These are phyloP conservation scores for Cryptotermes secundus DNA, from an alignment of 1,140 invertebrate species.

Conservation along the genomic window DNA sequence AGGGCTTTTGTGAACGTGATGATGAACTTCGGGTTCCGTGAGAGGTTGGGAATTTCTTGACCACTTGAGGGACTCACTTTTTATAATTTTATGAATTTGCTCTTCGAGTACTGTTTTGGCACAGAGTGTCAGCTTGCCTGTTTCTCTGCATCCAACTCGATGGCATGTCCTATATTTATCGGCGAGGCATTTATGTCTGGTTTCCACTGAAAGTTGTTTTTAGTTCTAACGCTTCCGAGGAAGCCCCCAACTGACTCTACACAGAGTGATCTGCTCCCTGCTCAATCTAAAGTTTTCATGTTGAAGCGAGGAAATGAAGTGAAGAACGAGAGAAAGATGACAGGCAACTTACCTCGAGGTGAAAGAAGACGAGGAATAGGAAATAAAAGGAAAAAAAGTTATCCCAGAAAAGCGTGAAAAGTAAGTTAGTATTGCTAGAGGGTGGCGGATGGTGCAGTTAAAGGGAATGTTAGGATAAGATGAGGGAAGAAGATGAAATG, in stretches of 20 bases:
- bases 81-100: too few relatives aligned
- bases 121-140: too few relatives aligned
- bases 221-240: not conserved
- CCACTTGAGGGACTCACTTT: too few relatives aligned
- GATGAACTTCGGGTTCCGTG: too few relatives aligned
- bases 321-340: slow-evolving; percentile 27
- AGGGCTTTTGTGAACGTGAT: too few relatives aligned
- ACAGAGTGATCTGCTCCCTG: not conserved
- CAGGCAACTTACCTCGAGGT: slow-evolving; percentile 27
- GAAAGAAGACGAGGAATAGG: not conserved
- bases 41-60: too few relatives aligned
- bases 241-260: not conserved
- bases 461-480: not conserved
- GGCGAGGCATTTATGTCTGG: not conserved
- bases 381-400: not conserved
- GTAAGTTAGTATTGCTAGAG: not conserved
- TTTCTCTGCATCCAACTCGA: not conserved
- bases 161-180: not conserved
- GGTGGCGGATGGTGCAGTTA: not conserved
- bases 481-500: not conserved
- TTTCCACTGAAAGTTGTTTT: not conserved
- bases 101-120: too few relatives aligned
- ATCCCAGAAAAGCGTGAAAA: not conserved
- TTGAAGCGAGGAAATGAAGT: slow-evolving; percentile 19
- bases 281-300: slow-evolving; percentile 28